These are phyloP conservation scores for Panthera uncia DNA, from an alignment of 2,113 vertebrate genomes.

Conservation along the genomic window DNA sequence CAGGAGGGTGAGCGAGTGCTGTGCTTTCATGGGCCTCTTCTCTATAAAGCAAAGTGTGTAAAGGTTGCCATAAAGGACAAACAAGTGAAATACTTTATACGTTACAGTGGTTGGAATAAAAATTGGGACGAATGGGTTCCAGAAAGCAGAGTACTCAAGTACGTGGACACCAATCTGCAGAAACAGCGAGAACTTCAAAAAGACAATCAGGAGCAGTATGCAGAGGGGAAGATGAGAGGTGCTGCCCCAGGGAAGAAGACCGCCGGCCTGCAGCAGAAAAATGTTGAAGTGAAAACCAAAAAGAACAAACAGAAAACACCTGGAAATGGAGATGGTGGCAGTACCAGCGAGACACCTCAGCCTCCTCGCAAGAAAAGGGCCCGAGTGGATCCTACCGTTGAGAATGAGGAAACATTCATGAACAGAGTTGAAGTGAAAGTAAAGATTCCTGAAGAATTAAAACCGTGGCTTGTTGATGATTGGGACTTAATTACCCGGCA, in stretches of 20 bases:
- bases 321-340: conserved; percentile 95
- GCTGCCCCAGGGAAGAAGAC: conserved; percentile 98
- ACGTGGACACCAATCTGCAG: conserved; percentile 98
- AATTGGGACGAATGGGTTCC: conserved; percentile 99
- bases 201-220: conserved; percentile 99
- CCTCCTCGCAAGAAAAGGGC: neutral
- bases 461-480: conserved; percentile 98
- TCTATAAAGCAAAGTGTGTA: conserved; percentile 88
- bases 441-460: conserved; percentile 98
- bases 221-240: conserved; percentile 99
- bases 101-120: conserved; percentile 99
- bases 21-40: too few relatives aligned
- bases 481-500: conserved; percentile 98
- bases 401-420: conserved; percentile 95
- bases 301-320: conserved; percentile 99
- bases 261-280: conserved; percentile 96
- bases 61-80: conserved; percentile 99
- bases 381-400: neutral
- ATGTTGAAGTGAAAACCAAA: conserved; percentile 98
- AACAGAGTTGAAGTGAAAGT: conserved; percentile 99
- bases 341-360: conserved; percentile 92
- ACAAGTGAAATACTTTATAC: conserved; percentile 99
- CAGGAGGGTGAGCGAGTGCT: too few relatives aligned
- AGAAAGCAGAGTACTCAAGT: conserved; percentile 99
- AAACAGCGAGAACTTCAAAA: conserved; percentile 99